Percentiles rank a stretch among this genome's conserved stretches.
phyloP scores from a whole-genome alignment of 2,113 vertebrate species.

The Aspidoscelis tigris region DNA sequence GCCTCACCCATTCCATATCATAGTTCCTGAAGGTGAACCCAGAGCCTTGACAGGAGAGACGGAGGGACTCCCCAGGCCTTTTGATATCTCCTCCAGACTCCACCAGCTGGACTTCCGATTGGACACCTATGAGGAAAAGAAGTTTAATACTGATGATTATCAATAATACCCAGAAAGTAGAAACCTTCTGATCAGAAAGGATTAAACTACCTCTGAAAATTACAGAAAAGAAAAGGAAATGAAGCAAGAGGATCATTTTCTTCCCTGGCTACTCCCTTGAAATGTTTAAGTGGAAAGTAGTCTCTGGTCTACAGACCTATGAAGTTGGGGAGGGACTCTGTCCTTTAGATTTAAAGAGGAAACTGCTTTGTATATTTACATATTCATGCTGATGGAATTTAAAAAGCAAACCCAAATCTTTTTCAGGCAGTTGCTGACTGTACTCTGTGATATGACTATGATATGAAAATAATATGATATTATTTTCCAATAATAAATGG shows the following conservation, averaged over 20 bases:
- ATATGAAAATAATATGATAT: too few relatives aligned
- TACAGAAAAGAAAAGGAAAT: neutral
- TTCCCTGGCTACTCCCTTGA: neutral
- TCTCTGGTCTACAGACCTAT: too few relatives aligned
- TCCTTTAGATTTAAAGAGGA: neutral
- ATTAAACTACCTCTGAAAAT: neutral
- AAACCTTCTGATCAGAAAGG: too few relatives aligned
- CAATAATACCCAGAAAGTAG: neutral
- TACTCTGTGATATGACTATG: too few relatives aligned
- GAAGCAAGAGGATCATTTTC: neutral
- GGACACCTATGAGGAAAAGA: neutral
- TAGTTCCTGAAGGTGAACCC: slow-evolving; percentile 13
- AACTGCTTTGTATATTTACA: too few relatives aligned
- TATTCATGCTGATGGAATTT: too few relatives aligned
- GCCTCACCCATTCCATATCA: neutral
- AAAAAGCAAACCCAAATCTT: too few relatives aligned
- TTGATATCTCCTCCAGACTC: neutral
- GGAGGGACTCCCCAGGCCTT: neutral
- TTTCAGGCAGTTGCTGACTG: too few relatives aligned
- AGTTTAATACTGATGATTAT: too few relatives aligned
- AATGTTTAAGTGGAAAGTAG: too few relatives aligned
- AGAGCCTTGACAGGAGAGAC: neutral
- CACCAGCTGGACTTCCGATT: neutral
- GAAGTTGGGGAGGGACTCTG: too few relatives aligned
- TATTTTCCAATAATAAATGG: too few relatives aligned